Conservation (phyloP, 1,140 invertebrate species). For the Aphidius gifuensis region DNA sequence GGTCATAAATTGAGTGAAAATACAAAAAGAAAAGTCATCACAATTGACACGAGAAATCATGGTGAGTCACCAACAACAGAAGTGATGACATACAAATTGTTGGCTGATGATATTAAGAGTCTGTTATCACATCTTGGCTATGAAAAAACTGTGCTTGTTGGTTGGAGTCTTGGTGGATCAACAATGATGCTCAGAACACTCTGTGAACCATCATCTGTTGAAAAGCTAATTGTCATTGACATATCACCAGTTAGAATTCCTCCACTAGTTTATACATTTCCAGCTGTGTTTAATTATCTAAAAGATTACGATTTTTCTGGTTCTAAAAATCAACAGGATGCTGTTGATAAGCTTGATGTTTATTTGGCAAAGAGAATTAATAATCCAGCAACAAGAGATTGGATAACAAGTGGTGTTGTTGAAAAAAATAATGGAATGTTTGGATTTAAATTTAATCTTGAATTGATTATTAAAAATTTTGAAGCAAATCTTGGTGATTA, state of each 20-base stretch:
- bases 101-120: constrained; percentile 70
- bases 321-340: constrained; percentile 61
- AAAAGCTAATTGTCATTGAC: constrained; percentile 80
- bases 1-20: constrained; percentile 69
- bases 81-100: constrained; percentile 67
- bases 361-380: constrained; percentile 22
- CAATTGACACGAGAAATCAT: constrained; percentile 86
- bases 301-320: constrained; percentile 57
- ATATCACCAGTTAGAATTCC: constrained; percentile 73
- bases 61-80: constrained; percentile 80
- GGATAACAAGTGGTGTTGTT: constrained; percentile 76
- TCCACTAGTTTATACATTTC: constrained; percentile 62
- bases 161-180: constrained; percentile 90
- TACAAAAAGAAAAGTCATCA: constrained; percentile 68
- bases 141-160: constrained; percentile 67
- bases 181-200: constrained; percentile 77
- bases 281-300: constrained; percentile 67
- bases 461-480: constrained; percentile 66
- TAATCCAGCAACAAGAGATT: constrained; percentile 43
- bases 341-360: constrained; percentile 6
- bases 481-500: constrained; percentile 65
- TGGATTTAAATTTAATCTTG: constrained; percentile 73
- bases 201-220: constrained; percentile 68
- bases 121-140: constrained; percentile 65
- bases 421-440: constrained; percentile 61